Conservation (phyloP, 2,888 invertebrate species). For the Seladonia tumulorum region DNA sequence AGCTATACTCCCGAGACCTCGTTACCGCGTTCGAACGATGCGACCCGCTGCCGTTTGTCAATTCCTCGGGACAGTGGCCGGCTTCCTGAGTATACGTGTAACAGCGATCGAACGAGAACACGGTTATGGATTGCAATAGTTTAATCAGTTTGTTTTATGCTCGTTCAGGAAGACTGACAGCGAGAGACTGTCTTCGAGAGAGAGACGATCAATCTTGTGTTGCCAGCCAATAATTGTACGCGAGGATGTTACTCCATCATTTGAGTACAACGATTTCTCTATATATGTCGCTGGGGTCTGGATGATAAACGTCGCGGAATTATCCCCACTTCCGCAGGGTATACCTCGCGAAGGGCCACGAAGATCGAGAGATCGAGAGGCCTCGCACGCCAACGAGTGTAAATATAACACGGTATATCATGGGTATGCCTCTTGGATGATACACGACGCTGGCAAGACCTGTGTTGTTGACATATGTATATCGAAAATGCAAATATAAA, state of each 20-base stretch:
- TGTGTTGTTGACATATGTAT: too few relatives aligned
- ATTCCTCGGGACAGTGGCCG: constrained; percentile 1
- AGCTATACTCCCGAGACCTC: constrained; percentile 44
- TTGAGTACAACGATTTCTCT: not conserved
- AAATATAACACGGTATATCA: too few relatives aligned
- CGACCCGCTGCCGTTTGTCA: constrained; percentile 19
- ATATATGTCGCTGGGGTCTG: too few relatives aligned
- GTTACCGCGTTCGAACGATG: constrained; percentile 35
- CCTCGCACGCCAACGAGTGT: too few relatives aligned
- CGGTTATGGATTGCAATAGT: not conserved
- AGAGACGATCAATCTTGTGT: not conserved
- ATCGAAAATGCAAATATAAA: too few relatives aligned
- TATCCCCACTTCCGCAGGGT: too few relatives aligned
- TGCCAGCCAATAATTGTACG: not conserved
- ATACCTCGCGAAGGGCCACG: too few relatives aligned
- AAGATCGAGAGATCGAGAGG: too few relatives aligned
- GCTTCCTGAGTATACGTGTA: not conserved
- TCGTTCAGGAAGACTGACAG: not conserved
- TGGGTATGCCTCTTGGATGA: too few relatives aligned
- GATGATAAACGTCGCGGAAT: too few relatives aligned
- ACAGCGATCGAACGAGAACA: not conserved
- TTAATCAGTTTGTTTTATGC: not conserved
- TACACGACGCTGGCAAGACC: too few relatives aligned
- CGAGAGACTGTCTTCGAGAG: not conserved
- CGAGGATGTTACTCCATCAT: not conserved